Evolutionary conservation across 2,888 invertebrate genomes (phyloP), one percentile per base, ranked within the genome.

Genomic region (Frankliniella intonsa): DNA sequence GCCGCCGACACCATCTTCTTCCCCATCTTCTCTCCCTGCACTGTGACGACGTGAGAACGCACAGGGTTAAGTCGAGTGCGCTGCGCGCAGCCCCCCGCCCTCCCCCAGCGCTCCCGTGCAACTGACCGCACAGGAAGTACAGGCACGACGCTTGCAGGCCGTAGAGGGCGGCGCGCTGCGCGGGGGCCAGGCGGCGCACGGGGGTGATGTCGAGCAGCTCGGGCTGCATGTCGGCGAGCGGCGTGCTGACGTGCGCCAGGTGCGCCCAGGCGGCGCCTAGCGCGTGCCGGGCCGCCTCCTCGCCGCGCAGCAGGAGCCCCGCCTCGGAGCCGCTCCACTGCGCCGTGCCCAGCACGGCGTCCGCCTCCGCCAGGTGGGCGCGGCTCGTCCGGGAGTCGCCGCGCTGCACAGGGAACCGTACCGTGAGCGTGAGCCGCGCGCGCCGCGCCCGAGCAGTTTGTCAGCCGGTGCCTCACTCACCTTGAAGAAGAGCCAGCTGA

Each of bases 1-100:
- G 69, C 69, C 69, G 69, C 69, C 10, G 69, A 76, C 69, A 76
- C 69, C 69, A 76, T 76, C 69, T 76, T 76, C 69, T 76, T 76
- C 22, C 69, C 69, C 69, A 76, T 76, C 69, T 76, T 76, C 69
- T 76, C 69, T 9, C 69, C 69, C 69, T 76, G 69, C 8, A 76
- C 69, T 76, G 69, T 2, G 22, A 25, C 2, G 12, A 2, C 11
- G 25, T 25, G 0, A 22, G 22, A n/a, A 22, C 5, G 38, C 38
- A 38, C 5, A 38, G 38, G 5, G 38, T 38, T 38, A 38, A 5
- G 38, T 38, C 38, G 38, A 2, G 5, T 38, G 38, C 38, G 38
- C 38, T 38, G 38, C 38, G 3, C n/a, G n/a, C n/a, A n/a, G n/a
- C 38, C 38, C 38, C 38, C 38, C 38, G 3, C 38, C 38, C 38